Evolutionary conservation across 2,888 invertebrate genomes (phyloP).

Genomic region (Drosophila monieri): DNA sequence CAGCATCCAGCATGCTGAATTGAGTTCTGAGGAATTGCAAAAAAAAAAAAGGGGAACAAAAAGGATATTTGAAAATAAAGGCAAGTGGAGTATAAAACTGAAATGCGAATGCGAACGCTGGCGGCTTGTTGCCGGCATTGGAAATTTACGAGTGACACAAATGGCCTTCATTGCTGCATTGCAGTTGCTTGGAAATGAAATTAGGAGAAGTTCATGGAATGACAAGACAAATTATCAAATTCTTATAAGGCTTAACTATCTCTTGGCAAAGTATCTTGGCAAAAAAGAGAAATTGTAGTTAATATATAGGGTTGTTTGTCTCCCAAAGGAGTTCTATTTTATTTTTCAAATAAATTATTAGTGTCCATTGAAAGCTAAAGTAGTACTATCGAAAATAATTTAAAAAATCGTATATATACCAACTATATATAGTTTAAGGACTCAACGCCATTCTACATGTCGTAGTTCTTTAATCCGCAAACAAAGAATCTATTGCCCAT

Average conservation of each 20-base stretch:
- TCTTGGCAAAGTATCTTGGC: conserved; percentile 9
- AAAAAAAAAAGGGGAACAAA: conserved; percentile 5
- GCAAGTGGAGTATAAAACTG: conserved; percentile 36
- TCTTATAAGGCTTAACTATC: conserved; percentile 61
- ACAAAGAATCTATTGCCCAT: conserved; percentile 20
- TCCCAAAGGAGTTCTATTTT: too few species aligned
- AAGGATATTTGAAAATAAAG: conserved; percentile 9
- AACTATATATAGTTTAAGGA: too few species aligned
- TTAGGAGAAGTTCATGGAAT: conserved; percentile 45
- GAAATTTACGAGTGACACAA: conserved; percentile 76
- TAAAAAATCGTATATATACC: too few species aligned
- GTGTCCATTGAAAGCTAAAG: too few species aligned
- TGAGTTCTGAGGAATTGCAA: conserved; percentile 27
- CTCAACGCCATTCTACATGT: too few species aligned
- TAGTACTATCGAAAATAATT: too few species aligned
- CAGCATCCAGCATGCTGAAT: conserved; percentile 53
- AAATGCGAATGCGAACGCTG: conserved; percentile 56
- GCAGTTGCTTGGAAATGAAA: conserved; percentile 40
- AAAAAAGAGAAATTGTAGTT: not conserved
- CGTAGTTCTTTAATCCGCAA: conserved; percentile 9
- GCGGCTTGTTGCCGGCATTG: conserved; percentile 75
- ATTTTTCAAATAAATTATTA: too few species aligned
- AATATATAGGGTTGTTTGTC: not conserved
- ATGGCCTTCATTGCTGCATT: conserved; percentile 54
- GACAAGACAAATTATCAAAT: conserved; percentile 76